Evolutionary conservation across 2,113 vertebrate genomes (phyloP).

Genomic region (Leiothrix lutea): DNA sequence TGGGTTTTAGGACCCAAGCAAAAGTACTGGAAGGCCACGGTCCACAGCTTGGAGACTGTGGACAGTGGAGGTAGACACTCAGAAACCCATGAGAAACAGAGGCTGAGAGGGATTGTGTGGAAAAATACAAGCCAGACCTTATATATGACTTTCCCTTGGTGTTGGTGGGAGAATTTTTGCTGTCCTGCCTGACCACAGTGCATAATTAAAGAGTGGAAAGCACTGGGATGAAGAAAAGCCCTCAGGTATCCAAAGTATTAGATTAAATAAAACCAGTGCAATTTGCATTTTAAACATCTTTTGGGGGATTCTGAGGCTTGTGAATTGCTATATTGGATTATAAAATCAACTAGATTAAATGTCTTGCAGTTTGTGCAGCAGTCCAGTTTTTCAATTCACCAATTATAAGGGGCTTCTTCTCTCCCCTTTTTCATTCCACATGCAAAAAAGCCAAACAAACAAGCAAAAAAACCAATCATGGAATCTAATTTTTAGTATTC

Average conservation of each 20-base stretch:
- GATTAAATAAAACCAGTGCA: not conserved
- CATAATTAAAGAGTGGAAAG: not conserved
- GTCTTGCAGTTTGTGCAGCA: not conserved
- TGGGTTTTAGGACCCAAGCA: not conserved
- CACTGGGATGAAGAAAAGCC: not conserved
- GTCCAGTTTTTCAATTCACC: not conserved
- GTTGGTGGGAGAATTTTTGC: not conserved
- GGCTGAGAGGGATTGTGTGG: not conserved
- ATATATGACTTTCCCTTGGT: not conserved
- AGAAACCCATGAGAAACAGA: not conserved
- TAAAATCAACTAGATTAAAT: not conserved
- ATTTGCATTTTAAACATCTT: constrained; percentile 50
- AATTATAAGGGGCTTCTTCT: not conserved
- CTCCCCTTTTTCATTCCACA: not conserved
- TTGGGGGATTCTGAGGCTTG: not conserved
- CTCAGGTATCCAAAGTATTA: not conserved
- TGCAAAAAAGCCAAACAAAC: not conserved
- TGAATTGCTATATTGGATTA: not conserved
- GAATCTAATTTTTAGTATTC: not conserved
- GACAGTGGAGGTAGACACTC: not conserved
- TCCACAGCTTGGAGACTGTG: not conserved
- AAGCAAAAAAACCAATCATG: fast-evolving
- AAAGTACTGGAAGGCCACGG: not conserved
- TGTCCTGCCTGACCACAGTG: not conserved
- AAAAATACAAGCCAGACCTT: not conserved